Conservation (phyloP, 92 coral and sea anemone genomes). For the Phymanthus crucifer region DNA sequence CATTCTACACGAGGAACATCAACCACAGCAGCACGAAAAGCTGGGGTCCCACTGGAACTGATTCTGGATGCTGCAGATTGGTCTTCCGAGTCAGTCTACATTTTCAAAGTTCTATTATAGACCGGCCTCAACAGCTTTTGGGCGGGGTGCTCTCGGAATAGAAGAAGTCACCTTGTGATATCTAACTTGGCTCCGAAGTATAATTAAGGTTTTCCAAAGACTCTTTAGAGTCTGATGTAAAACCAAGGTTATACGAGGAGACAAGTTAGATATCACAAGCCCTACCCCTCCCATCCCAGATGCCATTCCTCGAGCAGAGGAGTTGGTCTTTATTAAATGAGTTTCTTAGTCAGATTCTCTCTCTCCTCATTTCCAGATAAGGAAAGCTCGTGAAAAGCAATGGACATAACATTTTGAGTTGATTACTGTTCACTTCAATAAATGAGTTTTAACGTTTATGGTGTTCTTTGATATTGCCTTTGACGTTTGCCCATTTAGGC, state of each 20-base stretch:
- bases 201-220: too few relatives aligned
- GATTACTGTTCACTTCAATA: not conserved
- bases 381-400: not conserved
- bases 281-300: not conserved
- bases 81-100: constrained; percentile 25
- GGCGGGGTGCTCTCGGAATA: not conserved
- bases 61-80: constrained; percentile 39
- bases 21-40: too few relatives aligned
- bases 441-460: not conserved
- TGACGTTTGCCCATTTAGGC: not conserved
- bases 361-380: not conserved
- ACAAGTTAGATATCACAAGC: not conserved
- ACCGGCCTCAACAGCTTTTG: constrained; percentile 4
- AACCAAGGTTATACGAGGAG: too few relatives aligned
- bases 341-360: not conserved
- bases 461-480: not conserved
- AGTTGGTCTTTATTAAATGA: not conserved
- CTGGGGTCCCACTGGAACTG: not conserved
- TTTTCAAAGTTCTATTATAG: constrained; percentile 33
- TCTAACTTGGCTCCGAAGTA: too few relatives aligned
- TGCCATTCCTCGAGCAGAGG: not conserved
- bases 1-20: too few relatives aligned
- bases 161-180: not conserved
- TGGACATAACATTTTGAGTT: not conserved
- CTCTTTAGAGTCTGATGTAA: too few relatives aligned